Evolutionary conservation across 30 jellyfish, hydroid and myxozoan species (phyloP).

Genomic region (Cassiopea xamachana): DNA sequence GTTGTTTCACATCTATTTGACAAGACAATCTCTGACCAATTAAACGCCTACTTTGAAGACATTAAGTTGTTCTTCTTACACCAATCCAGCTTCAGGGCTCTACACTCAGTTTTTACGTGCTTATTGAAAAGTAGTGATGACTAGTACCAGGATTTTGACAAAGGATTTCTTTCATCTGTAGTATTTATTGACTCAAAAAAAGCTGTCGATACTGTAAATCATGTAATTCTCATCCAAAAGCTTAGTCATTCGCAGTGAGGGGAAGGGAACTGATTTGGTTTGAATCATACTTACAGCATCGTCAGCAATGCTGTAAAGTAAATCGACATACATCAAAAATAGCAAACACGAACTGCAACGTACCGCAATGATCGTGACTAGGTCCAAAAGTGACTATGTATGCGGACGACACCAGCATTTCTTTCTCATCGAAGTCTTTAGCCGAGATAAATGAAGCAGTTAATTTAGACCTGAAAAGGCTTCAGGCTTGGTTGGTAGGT

Average conservation of each 20-base stretch:
- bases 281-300: slow-evolving; percentile 46
- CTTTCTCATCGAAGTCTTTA: slow-evolving; percentile 10
- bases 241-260: slow-evolving; percentile 44
- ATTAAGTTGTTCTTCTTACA: slow-evolving; percentile 36
- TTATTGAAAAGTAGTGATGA: slow-evolving; percentile 49
- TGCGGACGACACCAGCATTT: slow-evolving; percentile 47
- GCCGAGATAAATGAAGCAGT: slow-evolving; percentile 16
- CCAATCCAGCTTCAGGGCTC: slow-evolving; percentile 73
- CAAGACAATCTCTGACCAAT: slow-evolving; percentile 45
- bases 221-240: slow-evolving; percentile 35
- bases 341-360: slow-evolving; percentile 26
- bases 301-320: slow-evolving; percentile 28
- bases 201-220: slow-evolving; percentile 39
- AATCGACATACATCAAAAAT: slow-evolving; percentile 23
- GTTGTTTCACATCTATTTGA: slow-evolving; percentile 48
- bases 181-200: slow-evolving; percentile 22
- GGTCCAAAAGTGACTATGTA: slow-evolving; percentile 39
- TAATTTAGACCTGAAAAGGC: slow-evolving; percentile 14
- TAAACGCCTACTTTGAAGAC: slow-evolving; percentile 23
- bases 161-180: slow-evolving; percentile 22
- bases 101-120: slow-evolving; percentile 65
- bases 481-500: slow-evolving; percentile 29
- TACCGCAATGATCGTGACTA: slow-evolving; percentile 47
- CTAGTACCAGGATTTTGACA: slow-evolving; percentile 42
- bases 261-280: slow-evolving; percentile 37